These are phyloP conservation scores for Neodiprion lecontei DNA, from an alignment of 1,140 invertebrate genomes.

Conservation along the genomic window DNA sequence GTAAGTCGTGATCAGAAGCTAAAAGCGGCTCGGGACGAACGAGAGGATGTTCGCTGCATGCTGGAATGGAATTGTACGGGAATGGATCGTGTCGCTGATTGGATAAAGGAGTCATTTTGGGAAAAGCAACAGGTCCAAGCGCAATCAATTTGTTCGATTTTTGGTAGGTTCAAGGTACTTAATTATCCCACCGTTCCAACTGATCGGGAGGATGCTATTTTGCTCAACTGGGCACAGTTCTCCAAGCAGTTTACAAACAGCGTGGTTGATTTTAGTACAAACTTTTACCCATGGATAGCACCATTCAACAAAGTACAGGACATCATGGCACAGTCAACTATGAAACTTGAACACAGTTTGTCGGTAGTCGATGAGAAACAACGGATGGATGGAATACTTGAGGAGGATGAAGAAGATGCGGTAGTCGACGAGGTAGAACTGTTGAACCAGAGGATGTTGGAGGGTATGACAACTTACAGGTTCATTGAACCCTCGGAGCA, in stretches of 20 bases:
- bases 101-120: slow-evolving; percentile 56
- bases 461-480: slow-evolving; percentile 53
- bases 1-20: slow-evolving; percentile 37
- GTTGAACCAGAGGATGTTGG: slow-evolving; percentile 27
- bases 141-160: slow-evolving; percentile 56
- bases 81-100: slow-evolving; percentile 49
- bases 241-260: slow-evolving; percentile 24
- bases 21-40: slow-evolving; percentile 50
- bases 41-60: slow-evolving; percentile 44
- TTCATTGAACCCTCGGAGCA: slow-evolving; percentile 51
- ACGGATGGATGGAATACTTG: slow-evolving; percentile 29
- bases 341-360: not conserved
- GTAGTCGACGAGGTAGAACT: slow-evolving; percentile 22
- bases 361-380: slow-evolving; percentile 25
- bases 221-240: slow-evolving; percentile 32
- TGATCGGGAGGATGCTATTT: slow-evolving; percentile 16
- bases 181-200: slow-evolving; percentile 50
- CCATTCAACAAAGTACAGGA: not conserved
- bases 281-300: slow-evolving; percentile 33
- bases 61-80: slow-evolving; percentile 49
- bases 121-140: slow-evolving; percentile 46
- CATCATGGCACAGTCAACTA: not conserved
- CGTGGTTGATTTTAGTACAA: slow-evolving; percentile 18
- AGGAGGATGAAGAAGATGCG: slow-evolving; percentile 24
- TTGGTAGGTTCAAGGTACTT: slow-evolving; percentile 47